Evolutionary conservation across 2,888 invertebrate genomes (phyloP), one percentile per base, ranked within the genome.

Genomic region (Cabera pusaria): DNA sequence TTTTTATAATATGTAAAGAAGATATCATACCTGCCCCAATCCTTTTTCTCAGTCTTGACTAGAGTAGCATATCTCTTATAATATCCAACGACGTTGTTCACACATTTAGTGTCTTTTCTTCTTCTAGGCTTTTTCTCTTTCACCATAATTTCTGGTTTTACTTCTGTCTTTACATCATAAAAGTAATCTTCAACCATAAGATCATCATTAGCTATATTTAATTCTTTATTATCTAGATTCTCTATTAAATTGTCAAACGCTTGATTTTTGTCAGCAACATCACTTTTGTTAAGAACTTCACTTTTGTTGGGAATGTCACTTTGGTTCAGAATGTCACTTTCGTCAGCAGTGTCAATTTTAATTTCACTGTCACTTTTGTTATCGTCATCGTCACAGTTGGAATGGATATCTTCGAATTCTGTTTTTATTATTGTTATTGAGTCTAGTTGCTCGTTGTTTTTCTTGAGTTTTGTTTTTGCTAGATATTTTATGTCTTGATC

Each of bases 11-110:
- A n/a, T n/a, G n/a, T n/a, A n/a, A n/a, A n/a, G n/a, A n/a, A n/a
- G n/a, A n/a, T n/a, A n/a, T n/a, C n/a, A 4, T 24, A 33, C 4
- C 16, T 21, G 17, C 52, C 52, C 52, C 52, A 52, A 2, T 49
- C 34, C 16, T 46, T 49, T n/a, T 49, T 44, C 17, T 40, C 44
- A 1, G 28, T 31, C 1, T 36, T 39, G 0, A 49, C 16, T 4
- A 49, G 6, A 0, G 16, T 28, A 0, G 44, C 34, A 3, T 44
- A 46, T 23, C 32, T 32, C 6, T 41, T 42, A 6, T 49, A 52
- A 14, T 49, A 49, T 0, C 46, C 31, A 0, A 49, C 49, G 0
- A 49, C 26, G 7, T 46, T 49, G 5, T 44, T 46, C 0, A 52
- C 42, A 17, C 46, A 42, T 27, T 25, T 38, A 16, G 10, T 44